Evolutionary conservation across 2,113 vertebrate genomes (phyloP).

Genomic region (Mesembrinibis cayennensis): DNA sequence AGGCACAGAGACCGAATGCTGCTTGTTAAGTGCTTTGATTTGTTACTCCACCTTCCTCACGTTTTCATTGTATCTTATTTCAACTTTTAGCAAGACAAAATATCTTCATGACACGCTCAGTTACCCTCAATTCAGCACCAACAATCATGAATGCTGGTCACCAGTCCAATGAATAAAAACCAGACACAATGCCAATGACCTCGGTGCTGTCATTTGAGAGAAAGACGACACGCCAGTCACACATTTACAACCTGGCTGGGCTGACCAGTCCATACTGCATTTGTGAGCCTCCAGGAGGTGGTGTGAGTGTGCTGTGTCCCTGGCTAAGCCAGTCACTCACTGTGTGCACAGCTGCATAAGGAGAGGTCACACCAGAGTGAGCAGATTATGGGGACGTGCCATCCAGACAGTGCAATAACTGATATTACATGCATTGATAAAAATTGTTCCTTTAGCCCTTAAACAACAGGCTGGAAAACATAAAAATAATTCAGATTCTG

Average conservation of each 20-base stretch:
- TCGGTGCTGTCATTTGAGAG: neutral
- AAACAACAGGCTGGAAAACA: neutral
- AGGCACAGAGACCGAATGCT: neutral
- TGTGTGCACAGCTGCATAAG: neutral
- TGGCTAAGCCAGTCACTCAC: rapidly evolving
- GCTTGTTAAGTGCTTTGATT: neutral
- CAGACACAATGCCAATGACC: rapidly evolving
- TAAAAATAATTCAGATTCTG: neutral
- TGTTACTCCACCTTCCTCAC: neutral
- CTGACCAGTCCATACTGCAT: neutral
- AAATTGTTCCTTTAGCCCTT: neutral
- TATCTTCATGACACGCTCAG: rapidly evolving
- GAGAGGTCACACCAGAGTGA: neutral
- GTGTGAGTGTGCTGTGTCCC: neutral
- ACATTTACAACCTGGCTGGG: neutral
- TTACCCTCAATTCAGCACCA: neutral
- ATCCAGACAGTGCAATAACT: neutral
- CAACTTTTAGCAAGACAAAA: neutral
- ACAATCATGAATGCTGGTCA: rapidly evolving
- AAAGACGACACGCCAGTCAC: neutral
- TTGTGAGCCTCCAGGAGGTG: neutral
- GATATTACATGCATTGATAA: neutral
- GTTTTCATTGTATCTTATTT: neutral
- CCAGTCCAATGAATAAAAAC: neutral
- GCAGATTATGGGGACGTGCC: neutral